These are phyloP conservation scores for Plutella xylostella DNA, from an alignment of 2,888 invertebrate species.

Conservation along the genomic window DNA sequence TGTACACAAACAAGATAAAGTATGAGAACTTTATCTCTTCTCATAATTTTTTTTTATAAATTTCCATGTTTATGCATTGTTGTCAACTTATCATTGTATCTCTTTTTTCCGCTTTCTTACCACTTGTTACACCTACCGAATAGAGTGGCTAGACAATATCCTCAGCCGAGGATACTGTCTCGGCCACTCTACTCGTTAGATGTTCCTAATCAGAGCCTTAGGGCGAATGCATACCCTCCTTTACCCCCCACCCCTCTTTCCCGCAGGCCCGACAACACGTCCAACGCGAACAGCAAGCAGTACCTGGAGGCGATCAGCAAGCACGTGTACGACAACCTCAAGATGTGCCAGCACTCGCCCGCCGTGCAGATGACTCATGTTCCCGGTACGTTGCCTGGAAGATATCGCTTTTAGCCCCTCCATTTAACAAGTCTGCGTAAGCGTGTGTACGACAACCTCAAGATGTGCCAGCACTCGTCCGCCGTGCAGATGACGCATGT, in stretches of 20 bases:
- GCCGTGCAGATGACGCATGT: conserved; percentile 92
- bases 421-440: conserved; percentile 32
- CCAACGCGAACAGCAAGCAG: conserved; percentile 94
- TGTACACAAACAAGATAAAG: too few relatives aligned
- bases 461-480: conserved; percentile 93
- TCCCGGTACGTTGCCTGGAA: conserved; percentile 84
- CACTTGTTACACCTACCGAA: too few relatives aligned
- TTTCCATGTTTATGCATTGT: too few relatives aligned
- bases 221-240: too few relatives aligned
- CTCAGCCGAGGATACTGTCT: too few relatives aligned
- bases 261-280: conserved; percentile 29
- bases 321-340: conserved; percentile 92
- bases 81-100: too few relatives aligned
- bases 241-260: neutral
- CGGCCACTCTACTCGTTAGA: too few relatives aligned
- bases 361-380: conserved; percentile 98
- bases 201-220: too few relatives aligned
- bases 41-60: too few relatives aligned
- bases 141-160: too few relatives aligned
- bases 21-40: too few relatives aligned
- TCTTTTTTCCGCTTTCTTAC: too few relatives aligned
- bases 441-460: conserved; percentile 92
- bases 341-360: conserved; percentile 93
- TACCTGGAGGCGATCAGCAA: conserved; percentile 93
- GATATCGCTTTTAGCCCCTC: neutral